phyloP scores from a whole-genome alignment of 2,797 vertebrate species.

The Eutrigla gurnardus region DNA sequence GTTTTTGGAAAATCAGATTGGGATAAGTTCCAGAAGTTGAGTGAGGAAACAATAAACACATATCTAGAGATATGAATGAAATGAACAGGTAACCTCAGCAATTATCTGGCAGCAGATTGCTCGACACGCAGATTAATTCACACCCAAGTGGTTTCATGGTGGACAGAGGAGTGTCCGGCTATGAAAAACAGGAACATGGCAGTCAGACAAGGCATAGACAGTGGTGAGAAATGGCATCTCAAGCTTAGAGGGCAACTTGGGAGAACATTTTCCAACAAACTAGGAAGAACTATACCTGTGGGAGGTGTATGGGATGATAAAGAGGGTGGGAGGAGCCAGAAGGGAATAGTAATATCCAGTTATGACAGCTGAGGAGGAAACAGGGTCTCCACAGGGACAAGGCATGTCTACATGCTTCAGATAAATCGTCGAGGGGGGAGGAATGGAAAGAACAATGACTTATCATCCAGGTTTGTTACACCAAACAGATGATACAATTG shows the following conservation, averaged over 20 bases:
- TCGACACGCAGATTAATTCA: background rate
- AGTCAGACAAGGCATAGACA: background rate
- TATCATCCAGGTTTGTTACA: background rate
- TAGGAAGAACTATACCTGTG: conserved; percentile 10
- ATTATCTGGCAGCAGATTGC: background rate
- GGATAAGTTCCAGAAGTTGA: background rate
- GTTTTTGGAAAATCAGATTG: conserved; percentile 7
- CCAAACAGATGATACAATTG: background rate
- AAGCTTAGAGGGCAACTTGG: conserved; percentile 10
- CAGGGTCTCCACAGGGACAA: background rate
- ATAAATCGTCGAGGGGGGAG: background rate
- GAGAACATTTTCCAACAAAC: background rate
- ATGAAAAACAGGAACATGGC: too few relatives aligned
- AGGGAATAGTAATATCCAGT: conserved; percentile 2
- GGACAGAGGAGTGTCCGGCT: too few relatives aligned
- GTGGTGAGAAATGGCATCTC: background rate
- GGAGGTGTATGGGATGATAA: conserved; percentile 30
- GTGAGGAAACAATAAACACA: background rate
- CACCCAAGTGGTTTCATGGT: background rate
- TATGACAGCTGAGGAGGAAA: background rate
- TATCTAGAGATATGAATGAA: background rate
- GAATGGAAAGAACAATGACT: background rate
- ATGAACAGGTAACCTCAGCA: background rate
- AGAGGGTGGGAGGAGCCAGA: conserved; percentile 7
- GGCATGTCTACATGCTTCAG: background rate